phyloP scores from a whole-genome alignment of 1,140 invertebrate species.

The Helicoverpa zea region DNA sequence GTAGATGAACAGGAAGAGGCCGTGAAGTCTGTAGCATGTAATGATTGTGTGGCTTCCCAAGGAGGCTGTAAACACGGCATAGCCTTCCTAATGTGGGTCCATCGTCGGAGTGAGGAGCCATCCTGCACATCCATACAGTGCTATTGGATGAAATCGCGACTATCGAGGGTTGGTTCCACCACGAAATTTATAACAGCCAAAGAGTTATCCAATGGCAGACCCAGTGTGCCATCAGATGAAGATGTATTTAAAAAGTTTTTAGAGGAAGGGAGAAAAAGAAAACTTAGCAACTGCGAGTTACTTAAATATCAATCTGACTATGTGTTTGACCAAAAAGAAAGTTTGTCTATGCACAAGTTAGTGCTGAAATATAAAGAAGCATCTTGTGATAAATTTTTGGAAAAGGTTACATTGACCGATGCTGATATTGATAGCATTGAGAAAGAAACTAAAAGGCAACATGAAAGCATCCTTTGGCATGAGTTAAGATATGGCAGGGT shows the following conservation, averaged over 20 bases:
- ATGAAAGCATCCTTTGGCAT: conserved; percentile 4
- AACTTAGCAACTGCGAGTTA: conserved; percentile 41
- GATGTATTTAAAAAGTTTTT: background rate
- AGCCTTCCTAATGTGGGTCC: too few species aligned
- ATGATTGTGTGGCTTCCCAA: too few species aligned
- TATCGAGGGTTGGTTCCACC: background rate
- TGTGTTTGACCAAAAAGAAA: conserved; percentile 54
- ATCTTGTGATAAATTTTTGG: background rate
- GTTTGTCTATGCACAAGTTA: background rate
- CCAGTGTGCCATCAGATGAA: too few species aligned
- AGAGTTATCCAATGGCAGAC: background rate
- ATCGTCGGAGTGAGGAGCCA: too few species aligned
- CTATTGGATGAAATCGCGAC: conserved; percentile 68
- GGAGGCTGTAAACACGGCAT: too few species aligned
- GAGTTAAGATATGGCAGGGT: conserved; percentile 38
- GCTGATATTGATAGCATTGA: conserved; percentile 45
- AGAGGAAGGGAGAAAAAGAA: background rate
- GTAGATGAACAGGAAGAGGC: too few species aligned
- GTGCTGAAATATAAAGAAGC: background rate
- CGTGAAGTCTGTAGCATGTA: too few species aligned
- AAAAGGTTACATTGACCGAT: background rate
- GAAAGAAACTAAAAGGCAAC: conserved; percentile 55
- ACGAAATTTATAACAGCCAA: background rate
- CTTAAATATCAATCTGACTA: conserved; percentile 54
- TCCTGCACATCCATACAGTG: conserved; percentile 70